phyloP scores from a whole-genome alignment of 2,113 vertebrate species.

The Limanda limanda region DNA sequence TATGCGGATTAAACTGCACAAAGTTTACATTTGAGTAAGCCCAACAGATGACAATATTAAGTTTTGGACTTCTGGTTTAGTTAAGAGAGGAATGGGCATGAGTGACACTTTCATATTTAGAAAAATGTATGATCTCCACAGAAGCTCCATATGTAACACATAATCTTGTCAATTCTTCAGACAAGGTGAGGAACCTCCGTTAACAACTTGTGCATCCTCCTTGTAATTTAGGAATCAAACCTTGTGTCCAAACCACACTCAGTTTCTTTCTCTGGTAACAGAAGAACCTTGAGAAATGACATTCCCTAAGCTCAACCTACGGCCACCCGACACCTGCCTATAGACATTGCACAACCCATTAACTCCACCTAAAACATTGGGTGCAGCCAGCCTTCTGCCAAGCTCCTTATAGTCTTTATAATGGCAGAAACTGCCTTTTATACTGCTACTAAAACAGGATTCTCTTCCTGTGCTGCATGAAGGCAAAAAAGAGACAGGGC shows the following conservation, averaged over 20 bases:
- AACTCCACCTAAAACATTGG: conserved; percentile 66
- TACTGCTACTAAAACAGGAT: conserved; percentile 47
- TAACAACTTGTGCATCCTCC: not conserved
- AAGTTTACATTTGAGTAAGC: not conserved
- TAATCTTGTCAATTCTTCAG: not conserved
- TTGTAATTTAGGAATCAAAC: not conserved
- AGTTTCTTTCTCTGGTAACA: conserved; percentile 43
- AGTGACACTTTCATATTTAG: not conserved
- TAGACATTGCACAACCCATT: conserved; percentile 74
- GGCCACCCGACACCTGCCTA: conserved; percentile 68
- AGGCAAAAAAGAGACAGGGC: conserved; percentile 36
- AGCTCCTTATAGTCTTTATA: conserved; percentile 62
- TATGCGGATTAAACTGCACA: not conserved
- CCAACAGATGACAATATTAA: not conserved
- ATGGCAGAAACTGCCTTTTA: conserved; percentile 60
- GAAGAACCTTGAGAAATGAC: conserved; percentile 67
- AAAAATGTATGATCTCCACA: not conserved
- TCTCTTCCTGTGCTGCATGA: conserved; percentile 25
- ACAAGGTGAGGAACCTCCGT: not conserved
- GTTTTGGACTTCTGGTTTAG: not conserved
- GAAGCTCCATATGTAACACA: not conserved
- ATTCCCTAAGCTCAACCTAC: conserved; percentile 52
- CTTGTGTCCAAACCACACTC: conserved; percentile 21
- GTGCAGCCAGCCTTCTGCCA: conserved; percentile 50
- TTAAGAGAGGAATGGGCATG: not conserved